Evolutionary conservation across 2,113 vertebrate species (phyloP).

Genomic region (Micronycteris hirsuta): DNA sequence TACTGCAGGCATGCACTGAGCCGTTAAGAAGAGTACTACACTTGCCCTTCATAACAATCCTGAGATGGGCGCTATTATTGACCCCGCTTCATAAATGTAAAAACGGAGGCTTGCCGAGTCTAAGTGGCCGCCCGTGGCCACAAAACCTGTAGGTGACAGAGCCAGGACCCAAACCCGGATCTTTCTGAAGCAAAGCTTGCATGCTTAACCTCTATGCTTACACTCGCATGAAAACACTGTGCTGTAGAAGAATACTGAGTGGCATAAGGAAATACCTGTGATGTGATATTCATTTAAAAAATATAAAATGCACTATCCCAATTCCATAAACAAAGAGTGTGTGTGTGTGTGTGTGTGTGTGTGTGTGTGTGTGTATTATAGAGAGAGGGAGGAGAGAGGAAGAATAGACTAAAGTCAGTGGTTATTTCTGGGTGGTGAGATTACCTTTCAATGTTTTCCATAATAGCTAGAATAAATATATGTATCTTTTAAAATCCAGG

Average conservation of each 20-base stretch:
- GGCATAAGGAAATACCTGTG: neutral
- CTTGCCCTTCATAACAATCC: neutral
- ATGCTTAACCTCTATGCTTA: neutral
- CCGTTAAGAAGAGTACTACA: neutral
- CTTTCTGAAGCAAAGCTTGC: neutral
- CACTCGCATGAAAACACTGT: neutral
- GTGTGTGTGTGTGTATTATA: too few relatives aligned
- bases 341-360: too few relatives aligned
- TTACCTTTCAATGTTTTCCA: neutral
- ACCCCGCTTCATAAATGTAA: neutral
- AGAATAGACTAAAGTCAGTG: neutral
- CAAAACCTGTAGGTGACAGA: neutral
- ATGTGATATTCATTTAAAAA: neutral
- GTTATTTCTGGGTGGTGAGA: neutral
- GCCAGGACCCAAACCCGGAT: neutral
- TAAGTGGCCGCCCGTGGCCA: neutral
- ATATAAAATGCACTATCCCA: neutral
- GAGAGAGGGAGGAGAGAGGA: neutral
- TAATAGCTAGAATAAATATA: neutral
- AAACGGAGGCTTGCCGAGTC: neutral
- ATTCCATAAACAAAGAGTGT: neutral
- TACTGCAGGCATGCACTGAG: too few relatives aligned
- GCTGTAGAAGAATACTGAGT: neutral
- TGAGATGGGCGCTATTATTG: neutral
- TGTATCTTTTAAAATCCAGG: neutral